phyloP scores from a whole-genome alignment of 2,113 vertebrate species.

The Centrocercus urophasianus region DNA sequence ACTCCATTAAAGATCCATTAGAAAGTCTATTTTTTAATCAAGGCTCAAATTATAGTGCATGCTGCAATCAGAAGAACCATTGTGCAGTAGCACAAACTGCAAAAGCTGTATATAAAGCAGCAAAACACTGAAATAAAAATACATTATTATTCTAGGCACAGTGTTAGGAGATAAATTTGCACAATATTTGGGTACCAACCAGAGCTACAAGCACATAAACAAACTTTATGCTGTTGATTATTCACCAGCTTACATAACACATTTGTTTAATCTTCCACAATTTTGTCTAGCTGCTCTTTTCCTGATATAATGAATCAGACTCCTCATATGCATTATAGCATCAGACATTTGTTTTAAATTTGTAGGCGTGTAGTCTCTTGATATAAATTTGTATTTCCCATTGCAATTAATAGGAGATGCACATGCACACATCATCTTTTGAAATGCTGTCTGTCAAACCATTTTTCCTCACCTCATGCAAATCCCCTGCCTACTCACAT shows the following conservation, averaged over 20 bases:
- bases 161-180: not conserved
- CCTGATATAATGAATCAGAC: not conserved
- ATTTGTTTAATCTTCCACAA: not conserved
- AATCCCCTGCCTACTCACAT: not conserved
- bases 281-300: not conserved
- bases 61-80: not conserved
- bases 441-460: not conserved
- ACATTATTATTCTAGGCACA: not conserved
- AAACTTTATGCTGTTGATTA: not conserved
- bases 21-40: not conserved
- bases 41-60: conserved; percentile 4
- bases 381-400: not conserved
- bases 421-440: not conserved
- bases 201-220: not conserved
- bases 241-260: not conserved
- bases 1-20: conserved; percentile 1
- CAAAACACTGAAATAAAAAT: not conserved
- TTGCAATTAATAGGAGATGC: not conserved
- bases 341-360: not conserved
- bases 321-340: not conserved
- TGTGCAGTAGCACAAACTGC: not conserved
- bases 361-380: not conserved
- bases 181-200: not conserved
- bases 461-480: not conserved
- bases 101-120: not conserved